Evolutionary conservation across 2,888 invertebrate species (phyloP).

Genomic region (Acronicta psi): DNA sequence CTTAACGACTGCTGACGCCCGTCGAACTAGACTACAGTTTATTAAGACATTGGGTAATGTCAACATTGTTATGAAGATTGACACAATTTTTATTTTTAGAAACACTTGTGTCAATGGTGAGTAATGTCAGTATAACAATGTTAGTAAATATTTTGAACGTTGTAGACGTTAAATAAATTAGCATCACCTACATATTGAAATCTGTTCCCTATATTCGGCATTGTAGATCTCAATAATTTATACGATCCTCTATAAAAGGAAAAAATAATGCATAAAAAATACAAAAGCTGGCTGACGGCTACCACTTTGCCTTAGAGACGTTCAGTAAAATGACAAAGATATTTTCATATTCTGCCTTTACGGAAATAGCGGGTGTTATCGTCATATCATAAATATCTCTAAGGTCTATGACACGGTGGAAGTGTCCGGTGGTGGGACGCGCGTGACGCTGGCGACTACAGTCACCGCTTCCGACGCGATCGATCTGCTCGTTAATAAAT

Average conservation of each 20-base stretch:
- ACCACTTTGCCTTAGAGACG: background rate
- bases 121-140: background rate
- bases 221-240: background rate
- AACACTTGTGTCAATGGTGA: slow-evolving; percentile 24
- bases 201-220: no score
- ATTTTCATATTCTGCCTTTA: slow-evolving; percentile 20
- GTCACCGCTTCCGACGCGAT: slow-evolving; percentile 33
- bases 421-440: slow-evolving; percentile 2
- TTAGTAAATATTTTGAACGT: background rate
- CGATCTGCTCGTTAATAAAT: slow-evolving; percentile 45
- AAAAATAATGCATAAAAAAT: background rate
- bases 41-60: slow-evolving; percentile 11
- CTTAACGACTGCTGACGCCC: background rate
- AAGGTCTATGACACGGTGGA: slow-evolving; percentile 14
- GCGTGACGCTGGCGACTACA: no score
- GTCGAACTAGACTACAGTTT: slow-evolving; percentile 2
- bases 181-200: no score
- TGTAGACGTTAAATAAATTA: background rate
- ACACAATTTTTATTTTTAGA: slow-evolving; percentile 4
- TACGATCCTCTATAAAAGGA: background rate
- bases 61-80: slow-evolving; percentile 9
- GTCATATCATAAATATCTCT: slow-evolving; percentile 14
- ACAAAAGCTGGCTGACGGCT: slow-evolving; percentile 1
- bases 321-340: slow-evolving; percentile 7
- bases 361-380: slow-evolving; percentile 6